Base-by-base conservation (phyloP, 2,888 invertebrate genomes). In the Trissolcus brochymenae region DNA sequence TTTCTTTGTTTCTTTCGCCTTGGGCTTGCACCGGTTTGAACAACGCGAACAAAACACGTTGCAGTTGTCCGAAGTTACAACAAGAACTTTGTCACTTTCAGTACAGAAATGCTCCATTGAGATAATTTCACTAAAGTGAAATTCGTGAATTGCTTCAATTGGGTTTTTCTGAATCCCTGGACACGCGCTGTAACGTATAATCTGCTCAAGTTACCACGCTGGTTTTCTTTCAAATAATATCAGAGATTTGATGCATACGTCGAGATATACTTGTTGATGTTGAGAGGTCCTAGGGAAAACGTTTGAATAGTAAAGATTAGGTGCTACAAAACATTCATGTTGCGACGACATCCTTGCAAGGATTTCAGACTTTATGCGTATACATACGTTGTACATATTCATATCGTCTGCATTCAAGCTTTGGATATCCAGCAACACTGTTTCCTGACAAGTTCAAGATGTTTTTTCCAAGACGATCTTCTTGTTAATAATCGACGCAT, bases 211-310 rank as follows among this genome's bases (percentile, higher is more conserved):
- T 54, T 49, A 40, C 25, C 4, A 51, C 46, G 62, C 46, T 14
- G 50, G 13, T 76, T 59, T 40, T 61, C 57, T 61, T 35, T 16
- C n/a, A 50, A 60, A 4, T 54, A 65, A 64, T 59, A 41, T 67
- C 55, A 70, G 70, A 73, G 56, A 21, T 43, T 70, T 71, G 73
- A 78, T 72, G 57, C 76, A 76, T 62, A 76, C 80, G 81, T 82
- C 82, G 79, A 81, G 72, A 81, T 79, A 35, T 35, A 82, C 79
- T 84, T 84, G 84, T 85, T 85, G 79, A 83, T 83, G 81, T 82
- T 81, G 79, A 81, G 78, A 80, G 53, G 74, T 74, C 62, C 76
- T 19, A 7, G 55, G 62, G 74, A 53, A 43, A 54, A 72, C 16
- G 9, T 11, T 21, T 35, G 43, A 43, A 43, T 13, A 2, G 51